Base-by-base conservation (phyloP, 2,888 invertebrate genomes). In the Hanleya hanleyi region DNA sequence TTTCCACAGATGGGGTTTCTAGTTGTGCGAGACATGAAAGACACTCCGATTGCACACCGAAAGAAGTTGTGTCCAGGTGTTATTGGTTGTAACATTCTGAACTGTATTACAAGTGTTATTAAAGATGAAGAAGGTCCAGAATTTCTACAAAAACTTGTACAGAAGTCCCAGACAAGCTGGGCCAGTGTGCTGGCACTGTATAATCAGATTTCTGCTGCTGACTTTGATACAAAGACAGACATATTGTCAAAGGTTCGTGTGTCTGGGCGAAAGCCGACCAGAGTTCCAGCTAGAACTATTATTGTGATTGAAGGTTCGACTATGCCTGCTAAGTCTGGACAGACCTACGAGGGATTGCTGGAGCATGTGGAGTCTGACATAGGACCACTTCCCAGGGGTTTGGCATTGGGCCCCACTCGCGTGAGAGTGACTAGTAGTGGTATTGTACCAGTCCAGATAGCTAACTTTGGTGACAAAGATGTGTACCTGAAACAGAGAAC, bases 11-110 rank as follows among this genome's bases (percentile, higher is more conserved):
- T 67, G 33, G 74, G 70, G 32, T 74, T 74, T 47, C 57, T 76
- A 22, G 50, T 74, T 12, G 68, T 75, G 18, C 68, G 68, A 22
- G 70, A 73, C 33, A 65, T 73, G 12, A 32, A n/a, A 0, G 62
- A 73, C 32, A 4, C 15, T 7, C 26, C 33, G 1, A 50, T 70
- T 26, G 37, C n/a, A 26, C 18, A 65, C 22, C 41, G 71, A 32
- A 75, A 73, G 35, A 7, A 36, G 22, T 33, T 22, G 29, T 36
- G 69, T 12, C 74, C 77, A 0, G 74, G 71, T 5, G 69, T 76
- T n/a, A 66, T 77, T 18, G 76, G 75, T 12, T 57, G 61, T 18
- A 77, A 75, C 49, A 75, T 77, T 1, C 62, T 62, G 7, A 62
- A 35, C 6, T 12, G 22, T 22, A 62, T 62, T 12, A 7, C 15